Conservation (phyloP, 2,113 vertebrate species). For the Galemys pyrenaicus region DNA sequence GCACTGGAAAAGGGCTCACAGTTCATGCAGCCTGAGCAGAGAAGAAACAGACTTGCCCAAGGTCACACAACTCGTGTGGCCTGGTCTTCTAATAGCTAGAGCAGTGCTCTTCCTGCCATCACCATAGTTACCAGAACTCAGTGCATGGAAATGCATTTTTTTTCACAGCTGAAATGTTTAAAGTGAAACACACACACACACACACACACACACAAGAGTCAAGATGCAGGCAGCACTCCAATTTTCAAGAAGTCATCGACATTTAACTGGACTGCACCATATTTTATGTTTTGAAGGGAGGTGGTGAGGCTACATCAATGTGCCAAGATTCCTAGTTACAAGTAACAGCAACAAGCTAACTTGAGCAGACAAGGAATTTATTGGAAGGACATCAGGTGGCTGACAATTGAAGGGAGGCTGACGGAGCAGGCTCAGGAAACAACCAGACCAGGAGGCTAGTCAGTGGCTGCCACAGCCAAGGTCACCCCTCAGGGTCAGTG, state of each 20-base stretch:
- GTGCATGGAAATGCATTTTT: conserved; percentile 33
- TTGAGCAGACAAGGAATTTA: not conserved
- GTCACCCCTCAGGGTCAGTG: not conserved
- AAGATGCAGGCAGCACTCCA: not conserved
- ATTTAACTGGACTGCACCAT: not conserved
- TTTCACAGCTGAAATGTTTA: conserved; percentile 13
- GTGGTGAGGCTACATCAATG: not conserved
- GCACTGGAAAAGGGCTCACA: not conserved
- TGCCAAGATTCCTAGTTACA: not conserved
- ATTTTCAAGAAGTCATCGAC: not conserved
- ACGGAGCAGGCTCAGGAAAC: not conserved
- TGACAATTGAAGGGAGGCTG: not conserved
- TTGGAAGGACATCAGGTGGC: not conserved
- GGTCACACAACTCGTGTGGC: not conserved
- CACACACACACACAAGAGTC: not conserved
- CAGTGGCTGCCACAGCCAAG: not conserved
- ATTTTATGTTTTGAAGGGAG: not conserved
- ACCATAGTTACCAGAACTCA: conserved; percentile 56
- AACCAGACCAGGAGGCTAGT: not conserved
- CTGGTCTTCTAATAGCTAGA: conserved; percentile 24
- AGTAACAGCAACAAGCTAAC: conserved; percentile 1
- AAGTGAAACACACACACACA: not conserved
- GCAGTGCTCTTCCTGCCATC: conserved; percentile 36
- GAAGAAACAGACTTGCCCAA: not conserved
- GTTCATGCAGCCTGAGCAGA: not conserved